phyloP scores from a whole-genome alignment of 2,113 vertebrate genomes.

The Vidua chalybeata region DNA sequence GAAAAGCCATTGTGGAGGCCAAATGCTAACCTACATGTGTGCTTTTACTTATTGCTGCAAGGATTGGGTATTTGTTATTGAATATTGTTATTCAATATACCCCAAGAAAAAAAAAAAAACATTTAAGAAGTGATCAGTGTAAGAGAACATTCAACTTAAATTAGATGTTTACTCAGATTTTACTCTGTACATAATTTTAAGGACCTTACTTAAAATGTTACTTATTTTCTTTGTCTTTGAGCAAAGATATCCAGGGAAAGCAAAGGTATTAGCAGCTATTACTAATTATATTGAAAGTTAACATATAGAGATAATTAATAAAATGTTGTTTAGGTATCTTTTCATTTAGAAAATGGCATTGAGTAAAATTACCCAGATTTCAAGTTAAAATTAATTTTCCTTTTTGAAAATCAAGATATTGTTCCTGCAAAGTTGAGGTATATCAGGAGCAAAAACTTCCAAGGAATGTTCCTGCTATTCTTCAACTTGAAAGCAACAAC shows the following conservation, averaged over 20 bases:
- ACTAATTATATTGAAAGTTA: not conserved
- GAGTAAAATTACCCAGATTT: not conserved
- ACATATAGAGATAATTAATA: not conserved
- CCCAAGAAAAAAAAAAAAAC: not conserved
- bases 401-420: not conserved
- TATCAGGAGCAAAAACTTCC: not conserved
- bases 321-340: not conserved
- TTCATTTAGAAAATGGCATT: not conserved
- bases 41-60: not conserved
- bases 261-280: not conserved
- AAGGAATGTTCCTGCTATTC: not conserved
- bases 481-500: not conserved
- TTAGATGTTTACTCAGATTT: not conserved
- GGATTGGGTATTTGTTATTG: not conserved
- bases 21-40: not conserved
- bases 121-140: not conserved
- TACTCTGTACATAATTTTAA: not conserved
- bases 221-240: not conserved
- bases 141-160: slow-evolving; percentile 35
- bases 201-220: not conserved
- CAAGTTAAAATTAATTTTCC: not conserved
- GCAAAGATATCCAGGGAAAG: not conserved
- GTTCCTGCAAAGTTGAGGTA: not conserved
- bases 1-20: not conserved
- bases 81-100: not conserved